Conservation (phyloP, 2,888 invertebrate species). For the Chaetoderma sp. region DNA sequence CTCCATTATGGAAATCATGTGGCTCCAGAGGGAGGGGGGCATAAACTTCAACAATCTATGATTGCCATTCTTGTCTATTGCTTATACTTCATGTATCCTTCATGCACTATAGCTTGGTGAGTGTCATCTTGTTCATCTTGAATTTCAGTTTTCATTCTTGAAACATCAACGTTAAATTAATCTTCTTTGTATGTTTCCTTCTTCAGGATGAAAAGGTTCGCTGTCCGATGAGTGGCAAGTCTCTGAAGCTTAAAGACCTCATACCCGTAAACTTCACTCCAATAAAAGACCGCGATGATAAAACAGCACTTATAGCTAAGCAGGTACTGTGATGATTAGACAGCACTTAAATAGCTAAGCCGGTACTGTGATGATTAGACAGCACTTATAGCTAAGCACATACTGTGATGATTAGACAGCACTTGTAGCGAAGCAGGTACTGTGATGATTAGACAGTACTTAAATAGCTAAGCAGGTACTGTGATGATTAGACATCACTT, state of each 20-base stretch:
- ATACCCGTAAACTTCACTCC: conserved; percentile 92
- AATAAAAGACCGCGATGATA: conserved; percentile 88
- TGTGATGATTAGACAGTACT: not conserved
- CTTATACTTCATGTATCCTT: not conserved
- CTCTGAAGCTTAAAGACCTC: conserved; percentile 90
- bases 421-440: conserved; percentile 84
- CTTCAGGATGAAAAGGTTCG: conserved; percentile 78
- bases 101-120: not conserved
- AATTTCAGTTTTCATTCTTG: too few relatives aligned
- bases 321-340: conserved; percentile 72
- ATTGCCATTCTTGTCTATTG: not conserved
- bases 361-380: too few relatives aligned
- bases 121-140: too few relatives aligned
- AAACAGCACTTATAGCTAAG: conserved; percentile 87
- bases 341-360: not conserved
- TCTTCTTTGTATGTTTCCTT: conserved; percentile 1
- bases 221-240: conserved; percentile 87
- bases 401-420: conserved; percentile 89
- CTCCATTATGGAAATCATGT: too few relatives aligned
- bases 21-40: too few relatives aligned
- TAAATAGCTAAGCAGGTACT: too few relatives aligned
- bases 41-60: too few relatives aligned
- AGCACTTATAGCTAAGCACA: conserved; percentile 90
- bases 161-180: not conserved
- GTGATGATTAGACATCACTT: too few relatives aligned